Evolutionary conservation across 1,140 invertebrate species (phyloP).

Genomic region (Marisa cornuarietis): DNA sequence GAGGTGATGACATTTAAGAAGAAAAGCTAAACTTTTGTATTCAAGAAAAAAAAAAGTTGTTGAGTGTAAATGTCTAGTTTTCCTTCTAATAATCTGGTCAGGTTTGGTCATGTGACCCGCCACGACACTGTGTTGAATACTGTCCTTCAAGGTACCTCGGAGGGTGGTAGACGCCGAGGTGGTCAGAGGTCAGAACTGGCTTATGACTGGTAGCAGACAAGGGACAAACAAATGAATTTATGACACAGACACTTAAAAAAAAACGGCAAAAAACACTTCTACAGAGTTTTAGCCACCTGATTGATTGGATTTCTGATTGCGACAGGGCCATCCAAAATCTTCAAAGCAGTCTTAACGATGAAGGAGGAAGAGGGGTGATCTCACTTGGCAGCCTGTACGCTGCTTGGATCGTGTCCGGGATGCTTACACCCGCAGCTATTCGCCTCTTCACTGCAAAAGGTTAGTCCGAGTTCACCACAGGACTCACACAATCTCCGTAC

Average conservation of each 20-base stretch:
- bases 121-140: too few relatives aligned
- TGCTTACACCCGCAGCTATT: constrained; percentile 31
- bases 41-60: too few relatives aligned
- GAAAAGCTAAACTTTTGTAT: too few relatives aligned
- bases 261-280: background rate
- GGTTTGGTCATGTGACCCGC: too few relatives aligned
- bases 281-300: background rate
- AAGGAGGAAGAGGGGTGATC: constrained; percentile 28
- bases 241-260: background rate
- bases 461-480: constrained; percentile 13
- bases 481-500: too few relatives aligned
- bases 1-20: too few relatives aligned
- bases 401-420: constrained; percentile 30
- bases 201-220: too few relatives aligned
- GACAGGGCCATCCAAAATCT: constrained; percentile 33
- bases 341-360: constrained; percentile 45
- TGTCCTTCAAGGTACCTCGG: too few relatives aligned
- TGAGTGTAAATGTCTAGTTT: too few relatives aligned
- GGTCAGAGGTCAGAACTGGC: too few relatives aligned
- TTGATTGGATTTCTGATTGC: background rate
- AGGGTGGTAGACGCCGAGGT: too few relatives aligned
- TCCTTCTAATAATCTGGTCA: too few relatives aligned
- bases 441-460: constrained; percentile 31
- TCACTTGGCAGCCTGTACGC: constrained; percentile 27
- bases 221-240: background rate